Evolutionary conservation across 2,797 vertebrate genomes (phyloP).

Genomic region (Alfaro cultratus): DNA sequence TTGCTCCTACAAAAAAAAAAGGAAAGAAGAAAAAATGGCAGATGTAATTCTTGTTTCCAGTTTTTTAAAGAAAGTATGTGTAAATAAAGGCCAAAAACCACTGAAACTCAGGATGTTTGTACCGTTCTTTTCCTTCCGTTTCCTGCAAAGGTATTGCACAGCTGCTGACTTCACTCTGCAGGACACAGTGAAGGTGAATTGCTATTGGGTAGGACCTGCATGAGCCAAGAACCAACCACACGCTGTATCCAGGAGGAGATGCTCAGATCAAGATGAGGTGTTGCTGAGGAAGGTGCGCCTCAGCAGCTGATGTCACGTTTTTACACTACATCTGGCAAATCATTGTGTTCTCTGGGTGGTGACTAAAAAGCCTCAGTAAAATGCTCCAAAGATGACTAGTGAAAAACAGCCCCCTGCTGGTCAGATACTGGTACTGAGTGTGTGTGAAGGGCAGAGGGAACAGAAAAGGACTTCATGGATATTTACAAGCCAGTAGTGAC

Average conservation of each 20-base stretch:
- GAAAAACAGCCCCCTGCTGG: constrained; percentile 65
- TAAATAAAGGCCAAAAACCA: constrained; percentile 98
- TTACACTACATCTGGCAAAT: background rate
- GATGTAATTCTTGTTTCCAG: constrained; percentile 90
- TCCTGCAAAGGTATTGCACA: constrained; percentile 46
- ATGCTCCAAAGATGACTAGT: constrained; percentile 6
- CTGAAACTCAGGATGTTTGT: constrained; percentile 60
- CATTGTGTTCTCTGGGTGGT: background rate
- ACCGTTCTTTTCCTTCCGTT: constrained; percentile 30
- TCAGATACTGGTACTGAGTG: constrained; percentile 17
- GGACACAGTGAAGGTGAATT: constrained; percentile 46
- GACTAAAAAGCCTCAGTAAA: background rate
- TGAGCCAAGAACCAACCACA: constrained; percentile 69
- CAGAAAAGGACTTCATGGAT: constrained; percentile 1
- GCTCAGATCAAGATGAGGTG: constrained; percentile 31
- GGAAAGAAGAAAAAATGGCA: constrained; percentile 64
- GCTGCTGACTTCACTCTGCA: constrained; percentile 55
- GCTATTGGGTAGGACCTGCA: constrained; percentile 66
- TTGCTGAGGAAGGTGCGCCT: constrained; percentile 4
- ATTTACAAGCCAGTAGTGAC: background rate
- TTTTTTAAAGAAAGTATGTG: constrained; percentile 93
- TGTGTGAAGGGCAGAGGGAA: constrained; percentile 9
- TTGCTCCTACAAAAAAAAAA: constrained; percentile 60
- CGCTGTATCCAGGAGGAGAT: constrained; percentile 75
- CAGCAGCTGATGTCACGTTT: background rate